Base-by-base conservation (phyloP, 2,797 vertebrate genomes). In the Gallirallus australis region DNA sequence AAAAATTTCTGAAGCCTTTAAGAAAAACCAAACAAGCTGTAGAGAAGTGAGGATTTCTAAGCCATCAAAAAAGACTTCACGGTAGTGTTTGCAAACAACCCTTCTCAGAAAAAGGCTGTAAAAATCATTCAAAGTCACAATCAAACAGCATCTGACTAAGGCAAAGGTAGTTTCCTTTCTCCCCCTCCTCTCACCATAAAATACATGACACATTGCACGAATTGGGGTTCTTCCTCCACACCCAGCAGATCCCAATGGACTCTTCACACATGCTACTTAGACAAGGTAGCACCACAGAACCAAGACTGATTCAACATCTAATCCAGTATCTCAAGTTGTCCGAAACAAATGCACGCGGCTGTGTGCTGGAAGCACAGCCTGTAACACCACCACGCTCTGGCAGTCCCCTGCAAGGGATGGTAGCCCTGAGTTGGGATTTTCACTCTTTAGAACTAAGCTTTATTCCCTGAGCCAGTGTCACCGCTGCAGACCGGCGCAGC, bases 311-410 rank as follows among this genome's bases (percentile, higher is more conserved):
- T 63, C 54, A 59, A 6, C 40, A 33, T 35, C 50, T 71, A 53
- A 50, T 53, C 71, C 39, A 76, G 2, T 1, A 39, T 18, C 79
- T 85, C 72, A 68, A 25, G 56, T 1, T 33, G 31, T 37, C 72
- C 56, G 52, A 81, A 71, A 17, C n/a, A 48, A 31, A 2, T 4
- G 14, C 0, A 5, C 10, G 45, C 2, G 3, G 37, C 30, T 12
- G 27, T 2, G 3, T 9, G 42, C 70, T 73, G 52, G 42, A 81
- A 79, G 56, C n/a, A 75, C 54, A 78, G 70, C 50, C 28, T 3
- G 2, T n/a, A 56, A 17, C 48, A 72, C 2, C 42, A 30, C 6
- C 52, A 42, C 3, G 0, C 37, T 77, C 10, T 35, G 53, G 37
- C 53, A 84, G 70, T n/a, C 28, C 30, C 18, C 31, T 15, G n/a